phyloP scores from a whole-genome alignment of 2,888 invertebrate species.

The Lasioglossum oenotherae region DNA sequence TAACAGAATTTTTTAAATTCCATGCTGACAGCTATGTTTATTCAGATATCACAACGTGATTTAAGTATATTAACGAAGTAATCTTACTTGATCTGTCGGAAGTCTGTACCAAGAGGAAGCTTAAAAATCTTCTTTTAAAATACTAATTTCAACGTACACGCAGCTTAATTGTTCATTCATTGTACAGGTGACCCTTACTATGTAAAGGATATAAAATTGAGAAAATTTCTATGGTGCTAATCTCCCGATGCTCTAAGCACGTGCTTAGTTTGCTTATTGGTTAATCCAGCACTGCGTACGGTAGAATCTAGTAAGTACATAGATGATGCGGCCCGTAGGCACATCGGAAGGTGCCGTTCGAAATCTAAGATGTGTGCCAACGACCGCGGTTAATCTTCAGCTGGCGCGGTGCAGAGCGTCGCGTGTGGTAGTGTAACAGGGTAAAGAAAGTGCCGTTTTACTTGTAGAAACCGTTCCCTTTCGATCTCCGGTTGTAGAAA shows the following conservation, averaged over 20 bases:
- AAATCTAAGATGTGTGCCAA: constrained; percentile 19
- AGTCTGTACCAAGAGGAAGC: no score
- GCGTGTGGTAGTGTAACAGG: background rate
- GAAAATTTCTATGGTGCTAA: background rate
- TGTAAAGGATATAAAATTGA: background rate
- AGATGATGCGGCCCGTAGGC: background rate
- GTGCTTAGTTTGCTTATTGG: background rate
- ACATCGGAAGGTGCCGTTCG: background rate
- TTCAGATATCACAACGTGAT: no score
- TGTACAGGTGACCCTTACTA: no score
- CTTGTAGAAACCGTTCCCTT: constrained; percentile 16
- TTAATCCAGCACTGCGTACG: no score
- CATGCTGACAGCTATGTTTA: no score
- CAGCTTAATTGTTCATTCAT: no score
- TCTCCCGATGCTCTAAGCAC: background rate
- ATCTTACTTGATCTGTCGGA: no score
- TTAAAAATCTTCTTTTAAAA: no score
- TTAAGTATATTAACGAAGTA: no score
- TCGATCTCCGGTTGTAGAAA: background rate
- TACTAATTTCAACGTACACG: no score
- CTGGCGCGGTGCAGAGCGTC: background rate
- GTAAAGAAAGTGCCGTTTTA: constrained; percentile 59
- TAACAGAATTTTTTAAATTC: no score
- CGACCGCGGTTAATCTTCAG: constrained; percentile 8
- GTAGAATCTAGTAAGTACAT: no score